These are phyloP conservation scores for Helobdella robusta DNA, from an alignment of 2,888 invertebrate species.

Conservation along the genomic window DNA sequence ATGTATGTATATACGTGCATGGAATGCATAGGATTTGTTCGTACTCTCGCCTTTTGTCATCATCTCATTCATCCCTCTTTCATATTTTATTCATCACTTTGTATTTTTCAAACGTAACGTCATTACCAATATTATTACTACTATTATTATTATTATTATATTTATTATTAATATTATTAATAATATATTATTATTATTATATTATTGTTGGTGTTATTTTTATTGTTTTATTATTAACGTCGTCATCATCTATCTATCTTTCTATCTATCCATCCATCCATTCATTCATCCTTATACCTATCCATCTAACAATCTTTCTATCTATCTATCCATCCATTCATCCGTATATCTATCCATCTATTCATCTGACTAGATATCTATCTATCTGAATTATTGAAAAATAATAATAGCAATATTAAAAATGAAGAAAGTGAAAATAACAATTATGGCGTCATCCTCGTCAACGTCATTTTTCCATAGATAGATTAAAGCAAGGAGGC, in stretches of 20 bases:
- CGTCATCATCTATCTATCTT: neutral
- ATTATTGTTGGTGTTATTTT: too few species aligned
- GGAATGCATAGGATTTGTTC: too few species aligned
- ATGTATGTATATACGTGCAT: neutral
- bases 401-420: neutral
- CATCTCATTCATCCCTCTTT: slow-evolving; percentile 7
- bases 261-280: slow-evolving; percentile 1
- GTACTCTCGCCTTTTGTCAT: neutral
- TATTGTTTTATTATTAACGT: too few species aligned
- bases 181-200: too few species aligned
- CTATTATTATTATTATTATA: neutral
- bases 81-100: slow-evolving; percentile 10
- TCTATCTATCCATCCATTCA: neutral
- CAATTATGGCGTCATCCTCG: too few species aligned
- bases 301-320: neutral
- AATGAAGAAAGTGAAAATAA: neutral
- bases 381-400: neutral
- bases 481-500: too few species aligned
- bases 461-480: too few species aligned
- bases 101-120: slow-evolving; percentile 3
- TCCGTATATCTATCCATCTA: neutral
- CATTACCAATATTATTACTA: neutral
- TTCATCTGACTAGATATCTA: neutral
- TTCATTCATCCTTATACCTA: neutral
- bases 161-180: neutral